Evolutionary conservation across 2,113 vertebrate species (phyloP).

Genomic region (Athene noctua): DNA sequence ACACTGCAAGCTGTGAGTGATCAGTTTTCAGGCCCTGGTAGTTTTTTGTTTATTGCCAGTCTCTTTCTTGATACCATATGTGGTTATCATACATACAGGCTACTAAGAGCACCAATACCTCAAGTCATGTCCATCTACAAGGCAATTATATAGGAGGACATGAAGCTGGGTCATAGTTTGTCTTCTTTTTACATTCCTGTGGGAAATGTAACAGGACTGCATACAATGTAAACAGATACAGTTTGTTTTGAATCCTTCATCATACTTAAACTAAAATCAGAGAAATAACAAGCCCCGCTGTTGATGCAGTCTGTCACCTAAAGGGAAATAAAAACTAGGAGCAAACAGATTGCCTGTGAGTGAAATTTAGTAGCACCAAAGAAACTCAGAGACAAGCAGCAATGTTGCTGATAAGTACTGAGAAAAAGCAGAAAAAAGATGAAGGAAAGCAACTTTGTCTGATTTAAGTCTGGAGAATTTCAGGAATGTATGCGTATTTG

Average conservation of each 20-base stretch:
- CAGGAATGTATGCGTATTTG: neutral
- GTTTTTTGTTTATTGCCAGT: neutral
- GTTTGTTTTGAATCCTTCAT: neutral
- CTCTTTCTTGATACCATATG: neutral
- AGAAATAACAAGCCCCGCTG: neutral
- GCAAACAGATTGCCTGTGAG: neutral
- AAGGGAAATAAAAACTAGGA: neutral
- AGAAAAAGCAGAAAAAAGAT: neutral
- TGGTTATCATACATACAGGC: neutral
- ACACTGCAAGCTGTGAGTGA: neutral
- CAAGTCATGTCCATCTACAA: neutral
- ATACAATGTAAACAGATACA: neutral
- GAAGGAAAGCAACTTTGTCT: neutral
- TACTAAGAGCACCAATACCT: neutral
- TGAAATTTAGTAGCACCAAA: neutral
- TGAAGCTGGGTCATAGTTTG: neutral
- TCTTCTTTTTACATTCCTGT: neutral
- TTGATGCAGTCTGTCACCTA: neutral
- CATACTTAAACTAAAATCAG: neutral
- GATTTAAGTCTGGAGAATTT: neutral
- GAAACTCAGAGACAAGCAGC: neutral
- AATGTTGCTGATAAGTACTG: neutral
- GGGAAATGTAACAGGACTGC: neutral
- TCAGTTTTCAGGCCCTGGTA: neutral
- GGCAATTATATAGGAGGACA: neutral